Base-by-base conservation (phyloP, 2,888 invertebrate genomes). In the Hylaea fasciaria region DNA sequence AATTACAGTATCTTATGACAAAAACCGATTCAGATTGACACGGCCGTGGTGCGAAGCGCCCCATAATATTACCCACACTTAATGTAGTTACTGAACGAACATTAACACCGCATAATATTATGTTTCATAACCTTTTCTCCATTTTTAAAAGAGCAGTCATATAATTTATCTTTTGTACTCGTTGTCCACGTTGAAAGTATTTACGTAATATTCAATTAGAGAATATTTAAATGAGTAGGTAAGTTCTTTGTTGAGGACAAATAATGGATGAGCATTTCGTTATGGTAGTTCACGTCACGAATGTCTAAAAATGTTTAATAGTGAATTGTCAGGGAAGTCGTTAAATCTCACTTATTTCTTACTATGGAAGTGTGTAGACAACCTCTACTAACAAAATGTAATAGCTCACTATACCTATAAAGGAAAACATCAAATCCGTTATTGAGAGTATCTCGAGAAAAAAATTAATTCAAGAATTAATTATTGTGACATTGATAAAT, bases 141-240 rank as follows among this genome's bases (percentile, higher is more conserved):
- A 17, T 17, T 13, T 32, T 28, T 39, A 37, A 48, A 14, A n/a
- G 17, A 48, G 11, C 32, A 48, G 55, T 35, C 47, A 41, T 41
- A 22, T 13, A 22, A 44, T 32, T 47, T 16, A 13, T 14, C 1
- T 37, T 1, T 13, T n/a, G 7, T 13, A 40, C 47, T 28, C 32
- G n/a, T 57, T 52, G 50, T 47, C 40, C 51, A 43, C 11, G 41
- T 51, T 47, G 22, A 17, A 44, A 57, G 35, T 13, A 29, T 37
- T 57, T 51, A 52, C 57, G 51, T 52, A 51, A 57, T 47, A 52
- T 52, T 52, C 56, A 56, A 56, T 56, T 49, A 56, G 56, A 49
- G 22, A 56, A 35, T 55, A 32, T 14, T 29, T 45, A 44, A 28
- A 50, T 16, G 13, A 39, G 28, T 14, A n/a, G 43, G 11, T 29